These are phyloP conservation scores for Nephrotoma guestfalica DNA, from an alignment of 2,888 invertebrate species.

Conservation along the genomic window DNA sequence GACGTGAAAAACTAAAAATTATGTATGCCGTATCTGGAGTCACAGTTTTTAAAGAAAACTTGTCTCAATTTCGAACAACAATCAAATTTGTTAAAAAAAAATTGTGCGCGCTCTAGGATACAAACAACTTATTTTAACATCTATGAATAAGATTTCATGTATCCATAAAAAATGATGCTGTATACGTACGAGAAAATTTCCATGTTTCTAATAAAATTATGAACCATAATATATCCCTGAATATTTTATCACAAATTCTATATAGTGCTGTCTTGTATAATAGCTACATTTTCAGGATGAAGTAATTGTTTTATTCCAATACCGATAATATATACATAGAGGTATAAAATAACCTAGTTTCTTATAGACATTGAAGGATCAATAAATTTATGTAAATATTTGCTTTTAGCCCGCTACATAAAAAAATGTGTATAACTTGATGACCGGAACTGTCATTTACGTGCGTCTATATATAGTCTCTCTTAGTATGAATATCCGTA, in stretches of 20 bases:
- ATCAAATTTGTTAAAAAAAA: not conserved
- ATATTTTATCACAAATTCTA: not conserved
- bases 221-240: not conserved
- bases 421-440: not conserved
- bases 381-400: not conserved
- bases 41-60: not conserved
- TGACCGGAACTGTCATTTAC: not conserved
- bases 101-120: not conserved
- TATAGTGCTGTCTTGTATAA: not conserved
- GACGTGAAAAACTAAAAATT: not conserved
- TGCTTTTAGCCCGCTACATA: not conserved
- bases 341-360: not conserved
- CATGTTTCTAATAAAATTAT: not conserved
- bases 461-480: not conserved
- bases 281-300: not conserved
- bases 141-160: not conserved
- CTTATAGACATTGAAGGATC: not conserved
- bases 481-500: not conserved
- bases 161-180: not conserved
- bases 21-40: not conserved
- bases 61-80: not conserved
- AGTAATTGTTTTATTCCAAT: not conserved
- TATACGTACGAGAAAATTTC: not conserved
- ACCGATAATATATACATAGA: not conserved
- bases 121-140: not conserved